Evolutionary conservation across 2,113 vertebrate species (phyloP).

Genomic region (Bagarius yarrelli): DNA sequence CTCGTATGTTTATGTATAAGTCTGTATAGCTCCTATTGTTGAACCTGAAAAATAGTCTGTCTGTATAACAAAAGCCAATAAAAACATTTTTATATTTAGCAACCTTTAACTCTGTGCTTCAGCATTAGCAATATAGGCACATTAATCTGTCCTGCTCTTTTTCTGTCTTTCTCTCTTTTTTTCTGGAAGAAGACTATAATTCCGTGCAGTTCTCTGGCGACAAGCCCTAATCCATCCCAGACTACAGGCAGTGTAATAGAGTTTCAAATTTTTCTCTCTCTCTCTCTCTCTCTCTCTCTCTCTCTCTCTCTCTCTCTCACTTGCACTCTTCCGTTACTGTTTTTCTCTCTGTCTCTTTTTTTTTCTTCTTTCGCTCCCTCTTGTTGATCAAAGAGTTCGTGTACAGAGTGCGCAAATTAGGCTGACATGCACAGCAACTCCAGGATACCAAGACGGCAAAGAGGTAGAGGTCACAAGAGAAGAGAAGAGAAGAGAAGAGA

Average conservation of each 20-base stretch:
- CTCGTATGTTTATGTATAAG: neutral
- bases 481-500: slow-evolving; percentile 8
- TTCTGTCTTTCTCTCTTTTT: neutral
- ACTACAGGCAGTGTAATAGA: slow-evolving; percentile 42
- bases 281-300: neutral
- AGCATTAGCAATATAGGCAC: slow-evolving; percentile 9
- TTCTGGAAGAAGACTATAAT: slow-evolving; percentile 7
- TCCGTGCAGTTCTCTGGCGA: slow-evolving; percentile 45
- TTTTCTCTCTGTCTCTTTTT: neutral
- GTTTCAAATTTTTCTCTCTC: slow-evolving; percentile 33
- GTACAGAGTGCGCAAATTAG: slow-evolving; percentile 36
- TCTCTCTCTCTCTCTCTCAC: neutral
- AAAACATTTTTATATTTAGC: slow-evolving; percentile 8
- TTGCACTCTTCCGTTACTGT: slow-evolving; percentile 2
- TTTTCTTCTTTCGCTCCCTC: neutral
- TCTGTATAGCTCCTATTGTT: neutral
- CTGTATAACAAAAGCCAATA: slow-evolving; percentile 20
- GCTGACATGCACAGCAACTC: slow-evolving; percentile 14
- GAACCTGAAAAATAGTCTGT: neutral
- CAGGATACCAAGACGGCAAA: neutral
- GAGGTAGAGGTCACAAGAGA: neutral
- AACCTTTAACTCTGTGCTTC: slow-evolving; percentile 8
- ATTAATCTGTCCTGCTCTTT: slow-evolving; percentile 2
- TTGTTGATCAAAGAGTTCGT: slow-evolving; percentile 41
- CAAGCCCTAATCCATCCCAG: slow-evolving; percentile 38